Conservation (phyloP, 2,113 vertebrate genomes). For the Poeciliopsis occidentalis region DNA sequence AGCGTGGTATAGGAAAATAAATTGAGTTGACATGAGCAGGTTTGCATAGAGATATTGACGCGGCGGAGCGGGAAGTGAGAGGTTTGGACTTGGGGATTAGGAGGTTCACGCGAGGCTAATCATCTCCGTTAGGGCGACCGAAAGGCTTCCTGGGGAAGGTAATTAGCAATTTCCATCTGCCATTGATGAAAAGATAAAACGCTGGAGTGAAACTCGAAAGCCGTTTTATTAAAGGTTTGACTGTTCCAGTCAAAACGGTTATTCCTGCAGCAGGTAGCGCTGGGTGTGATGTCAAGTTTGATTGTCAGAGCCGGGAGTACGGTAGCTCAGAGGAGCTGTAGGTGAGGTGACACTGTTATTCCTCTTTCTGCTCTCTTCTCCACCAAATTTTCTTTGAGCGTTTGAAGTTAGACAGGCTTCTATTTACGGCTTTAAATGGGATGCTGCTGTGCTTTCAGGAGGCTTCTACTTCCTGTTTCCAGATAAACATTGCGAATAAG, state of each 20-base stretch:
- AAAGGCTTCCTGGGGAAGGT: slow-evolving; percentile 48
- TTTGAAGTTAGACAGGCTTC: neutral
- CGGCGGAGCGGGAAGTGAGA: slow-evolving; percentile 27
- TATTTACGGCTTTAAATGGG: neutral
- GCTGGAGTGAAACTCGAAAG: neutral
- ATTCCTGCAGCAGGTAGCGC: neutral
- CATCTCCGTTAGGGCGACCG: slow-evolving; percentile 39
- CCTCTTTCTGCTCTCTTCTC: neutral
- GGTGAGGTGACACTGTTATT: neutral
- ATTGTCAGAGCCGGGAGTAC: slow-evolving; percentile 20
- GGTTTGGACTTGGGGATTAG: slow-evolving; percentile 25
- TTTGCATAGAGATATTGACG: slow-evolving; percentile 69
- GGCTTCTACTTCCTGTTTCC: neutral
- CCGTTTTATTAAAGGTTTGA: slow-evolving; percentile 15
- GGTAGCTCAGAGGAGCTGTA: neutral
- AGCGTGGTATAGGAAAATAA: slow-evolving; percentile 78
- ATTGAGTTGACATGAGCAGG: slow-evolving; percentile 75
- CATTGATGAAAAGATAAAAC: slow-evolving; percentile 38
- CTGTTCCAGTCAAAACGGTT: neutral
- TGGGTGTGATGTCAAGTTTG: slow-evolving; percentile 18
- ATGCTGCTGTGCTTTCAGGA: neutral
- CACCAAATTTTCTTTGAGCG: neutral
- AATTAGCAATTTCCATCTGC: slow-evolving; percentile 57
- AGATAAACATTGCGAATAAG: neutral
- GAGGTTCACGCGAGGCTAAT: slow-evolving; percentile 57